Evolutionary conservation across 2,888 invertebrate species (phyloP).

Genomic region (Epirrhoe alternata): DNA sequence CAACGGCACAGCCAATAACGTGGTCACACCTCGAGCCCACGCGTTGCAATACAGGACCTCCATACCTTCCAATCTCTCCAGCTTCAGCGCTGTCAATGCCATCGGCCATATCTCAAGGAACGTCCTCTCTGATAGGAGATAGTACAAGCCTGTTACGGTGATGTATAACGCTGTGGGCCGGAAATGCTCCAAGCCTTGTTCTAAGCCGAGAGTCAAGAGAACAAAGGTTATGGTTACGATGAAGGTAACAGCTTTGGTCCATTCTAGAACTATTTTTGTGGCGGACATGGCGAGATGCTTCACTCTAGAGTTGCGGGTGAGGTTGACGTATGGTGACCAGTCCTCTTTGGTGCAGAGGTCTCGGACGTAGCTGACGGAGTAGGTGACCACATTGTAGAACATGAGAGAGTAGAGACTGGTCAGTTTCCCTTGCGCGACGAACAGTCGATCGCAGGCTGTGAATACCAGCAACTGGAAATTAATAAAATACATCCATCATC

Average conservation of each 20-base stretch:
- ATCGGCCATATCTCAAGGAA: conserved; percentile 88
- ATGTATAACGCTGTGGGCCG: conserved; percentile 88
- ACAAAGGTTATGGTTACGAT: conserved; percentile 91
- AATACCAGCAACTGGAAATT: conserved; percentile 87
- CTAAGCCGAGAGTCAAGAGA: conserved; percentile 89
- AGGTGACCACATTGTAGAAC: conserved; percentile 93
- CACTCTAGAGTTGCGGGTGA: conserved; percentile 89
- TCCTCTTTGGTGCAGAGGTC: conserved; percentile 90
- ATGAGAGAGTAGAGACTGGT: conserved; percentile 91
- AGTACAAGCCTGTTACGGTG: conserved; percentile 88
- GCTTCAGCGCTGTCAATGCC: conserved; percentile 83
- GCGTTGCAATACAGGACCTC: conserved; percentile 89
- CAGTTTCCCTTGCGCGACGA: conserved; percentile 85
- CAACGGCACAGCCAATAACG: conserved; percentile 83
- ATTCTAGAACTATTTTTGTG: conserved; percentile 91
- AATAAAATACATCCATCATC: background rate
- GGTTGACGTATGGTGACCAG: conserved; percentile 91
- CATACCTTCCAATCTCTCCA: conserved; percentile 88
- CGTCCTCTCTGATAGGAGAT: conserved; percentile 89
- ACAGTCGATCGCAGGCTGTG: conserved; percentile 88
- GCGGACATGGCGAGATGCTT: conserved; percentile 93
- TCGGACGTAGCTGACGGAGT: conserved; percentile 90
- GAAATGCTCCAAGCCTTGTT: conserved; percentile 90
- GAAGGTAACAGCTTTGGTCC: conserved; percentile 93
- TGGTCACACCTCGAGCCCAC: conserved; percentile 86